These are phyloP conservation scores for Ptyas mucosa DNA, from an alignment of 2,113 vertebrate genomes.

Conservation along the genomic window DNA sequence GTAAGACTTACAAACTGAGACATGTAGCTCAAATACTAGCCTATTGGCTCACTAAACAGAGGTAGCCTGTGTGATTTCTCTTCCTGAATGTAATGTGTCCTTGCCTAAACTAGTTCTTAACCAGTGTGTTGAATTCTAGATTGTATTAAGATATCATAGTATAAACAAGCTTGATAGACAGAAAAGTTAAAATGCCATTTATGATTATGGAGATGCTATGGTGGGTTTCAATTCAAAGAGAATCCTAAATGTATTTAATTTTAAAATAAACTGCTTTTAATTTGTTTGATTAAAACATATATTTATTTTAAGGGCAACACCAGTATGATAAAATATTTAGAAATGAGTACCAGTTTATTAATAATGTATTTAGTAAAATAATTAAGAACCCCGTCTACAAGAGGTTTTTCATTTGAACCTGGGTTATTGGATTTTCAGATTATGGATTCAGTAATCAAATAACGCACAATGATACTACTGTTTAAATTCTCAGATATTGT, in stretches of 20 bases:
- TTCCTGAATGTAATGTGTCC: neutral
- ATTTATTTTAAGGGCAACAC: neutral
- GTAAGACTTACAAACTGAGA: neutral
- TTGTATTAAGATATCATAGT: neutral
- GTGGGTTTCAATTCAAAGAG: neutral
- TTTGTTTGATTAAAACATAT: neutral
- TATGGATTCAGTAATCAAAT: neutral
- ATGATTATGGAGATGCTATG: neutral
- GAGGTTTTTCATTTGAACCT: neutral
- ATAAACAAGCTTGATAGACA: neutral
- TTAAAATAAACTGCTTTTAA: neutral
- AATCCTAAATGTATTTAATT: neutral
- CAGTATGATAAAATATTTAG: neutral
- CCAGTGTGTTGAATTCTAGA: neutral
- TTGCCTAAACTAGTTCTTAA: neutral
- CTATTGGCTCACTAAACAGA: neutral
- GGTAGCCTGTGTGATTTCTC: neutral
- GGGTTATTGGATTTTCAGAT: neutral
- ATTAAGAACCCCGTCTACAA: neutral
- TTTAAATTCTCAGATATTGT: neutral
- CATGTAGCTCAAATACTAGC: neutral
- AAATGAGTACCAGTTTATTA: neutral
- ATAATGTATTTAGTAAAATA: neutral
- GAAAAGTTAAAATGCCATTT: neutral
- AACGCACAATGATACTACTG: neutral